These are phyloP conservation scores for Acanthosepion pharaonis DNA, from an alignment of 2,888 invertebrate species.

Conservation along the genomic window DNA sequence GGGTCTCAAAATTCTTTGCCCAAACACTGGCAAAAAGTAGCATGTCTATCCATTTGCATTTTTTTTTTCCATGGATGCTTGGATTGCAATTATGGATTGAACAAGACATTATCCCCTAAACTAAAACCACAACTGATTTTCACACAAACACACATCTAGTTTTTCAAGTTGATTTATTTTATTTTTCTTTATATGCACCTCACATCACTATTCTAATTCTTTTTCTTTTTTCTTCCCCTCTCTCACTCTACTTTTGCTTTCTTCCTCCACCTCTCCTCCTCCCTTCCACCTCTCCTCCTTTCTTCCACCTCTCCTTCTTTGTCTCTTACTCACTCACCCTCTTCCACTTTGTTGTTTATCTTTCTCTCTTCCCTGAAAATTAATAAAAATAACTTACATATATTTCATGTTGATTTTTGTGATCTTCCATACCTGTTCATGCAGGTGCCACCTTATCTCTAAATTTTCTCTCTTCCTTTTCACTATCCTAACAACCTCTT, in stretches of 20 bases:
- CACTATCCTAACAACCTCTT: background rate
- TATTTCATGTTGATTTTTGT: background rate
- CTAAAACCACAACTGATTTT: background rate
- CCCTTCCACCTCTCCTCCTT: background rate
- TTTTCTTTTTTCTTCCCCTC: background rate
- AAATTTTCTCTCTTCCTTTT: background rate
- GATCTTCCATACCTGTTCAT: background rate
- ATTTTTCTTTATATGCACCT: background rate
- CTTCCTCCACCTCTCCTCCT: background rate
- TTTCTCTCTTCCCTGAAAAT: background rate
- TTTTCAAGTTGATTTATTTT: background rate
- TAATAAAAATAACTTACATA: background rate
- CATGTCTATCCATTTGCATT: background rate
- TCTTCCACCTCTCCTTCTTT: too few relatives aligned
- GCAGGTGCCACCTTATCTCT: background rate
- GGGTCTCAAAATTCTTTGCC: background rate
- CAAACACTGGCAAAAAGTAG: background rate
- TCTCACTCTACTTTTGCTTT: background rate
- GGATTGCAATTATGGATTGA: background rate
- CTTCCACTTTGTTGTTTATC: too few relatives aligned
- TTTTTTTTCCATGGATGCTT: background rate
- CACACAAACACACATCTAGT: too few relatives aligned
- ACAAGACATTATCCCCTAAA: background rate
- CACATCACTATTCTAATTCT: too few relatives aligned
- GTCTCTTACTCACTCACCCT: too few relatives aligned